Evolutionary conservation across 2,888 invertebrate species (phyloP).

Genomic region (Glyphotaelius pellucidus): DNA sequence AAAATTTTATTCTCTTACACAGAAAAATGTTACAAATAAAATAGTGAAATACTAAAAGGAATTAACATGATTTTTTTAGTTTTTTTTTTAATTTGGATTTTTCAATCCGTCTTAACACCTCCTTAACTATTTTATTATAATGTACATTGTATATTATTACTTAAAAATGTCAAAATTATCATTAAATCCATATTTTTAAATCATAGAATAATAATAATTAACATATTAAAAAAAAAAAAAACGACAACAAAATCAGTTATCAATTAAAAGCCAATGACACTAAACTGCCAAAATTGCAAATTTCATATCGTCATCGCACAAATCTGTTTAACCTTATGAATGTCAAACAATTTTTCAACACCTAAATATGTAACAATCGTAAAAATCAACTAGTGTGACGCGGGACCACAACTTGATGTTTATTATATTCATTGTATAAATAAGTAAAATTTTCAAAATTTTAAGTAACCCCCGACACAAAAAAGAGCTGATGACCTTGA

Average conservation of each 20-base stretch:
- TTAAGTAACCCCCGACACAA: too few species aligned
- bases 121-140: neutral
- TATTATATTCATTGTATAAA: too few species aligned
- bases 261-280: neutral
- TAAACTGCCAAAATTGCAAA: conserved; percentile 8
- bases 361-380: too few species aligned
- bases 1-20: conserved; percentile 35
- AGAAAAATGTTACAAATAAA: conserved; percentile 40
- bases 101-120: neutral
- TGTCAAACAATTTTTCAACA: neutral
- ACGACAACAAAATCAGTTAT: neutral
- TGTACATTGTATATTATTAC: conserved; percentile 9
- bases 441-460: too few species aligned
- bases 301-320: neutral
- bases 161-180: conserved; percentile 15
- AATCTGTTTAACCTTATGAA: neutral
- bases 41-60: conserved; percentile 14
- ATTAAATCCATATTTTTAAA: neutral
- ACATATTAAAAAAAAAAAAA: neutral
- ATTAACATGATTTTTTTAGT: conserved; percentile 35
- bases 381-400: too few species aligned
- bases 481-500: too few species aligned
- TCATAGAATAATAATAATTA: neutral
- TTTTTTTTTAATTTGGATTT: conserved; percentile 11
- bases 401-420: too few species aligned